These are phyloP conservation scores for Pemphigus obesinymphae DNA, from an alignment of 1,140 invertebrate genomes.

Conservation along the genomic window DNA sequence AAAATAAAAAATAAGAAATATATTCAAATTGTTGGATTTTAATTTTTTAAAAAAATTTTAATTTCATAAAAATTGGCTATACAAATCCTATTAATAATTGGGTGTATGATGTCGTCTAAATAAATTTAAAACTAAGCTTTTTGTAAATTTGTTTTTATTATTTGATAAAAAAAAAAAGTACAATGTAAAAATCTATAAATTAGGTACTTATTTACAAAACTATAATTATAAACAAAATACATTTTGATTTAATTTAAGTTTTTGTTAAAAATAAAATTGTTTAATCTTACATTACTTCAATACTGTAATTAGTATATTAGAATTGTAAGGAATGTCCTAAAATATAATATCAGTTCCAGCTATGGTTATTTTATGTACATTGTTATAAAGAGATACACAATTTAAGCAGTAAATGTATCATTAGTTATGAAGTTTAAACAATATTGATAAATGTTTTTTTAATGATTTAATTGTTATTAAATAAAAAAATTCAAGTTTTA, in stretches of 20 bases:
- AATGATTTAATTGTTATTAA: too few relatives aligned
- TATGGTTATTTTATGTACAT: neutral
- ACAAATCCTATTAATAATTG: too few relatives aligned
- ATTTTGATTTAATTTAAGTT: neutral
- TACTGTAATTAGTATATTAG: neutral
- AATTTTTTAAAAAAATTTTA: too few relatives aligned
- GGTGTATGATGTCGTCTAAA: too few relatives aligned
- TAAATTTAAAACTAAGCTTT: neutral
- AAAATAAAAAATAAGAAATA: too few relatives aligned
- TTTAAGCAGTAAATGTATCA: neutral
- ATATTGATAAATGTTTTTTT: neutral
- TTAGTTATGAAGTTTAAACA: neutral
- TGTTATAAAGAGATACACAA: neutral
- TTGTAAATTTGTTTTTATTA: neutral
- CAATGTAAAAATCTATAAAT: neutral
- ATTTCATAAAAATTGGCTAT: too few relatives aligned
- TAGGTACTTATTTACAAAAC: constrained; percentile 28
- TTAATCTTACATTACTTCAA: neutral
- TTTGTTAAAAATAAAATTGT: neutral
- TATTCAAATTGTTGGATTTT: neutral
- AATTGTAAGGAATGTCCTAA: neutral
- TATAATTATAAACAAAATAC: neutral
- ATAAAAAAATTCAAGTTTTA: too few relatives aligned
- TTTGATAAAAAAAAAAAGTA: neutral
- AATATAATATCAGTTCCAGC: neutral